Percentiles rank a stretch among this genome's conserved stretches.
Evolutionary conservation across 2,797 vertebrate genomes (phyloP).

Genomic region (Danio kyathit): DNA sequence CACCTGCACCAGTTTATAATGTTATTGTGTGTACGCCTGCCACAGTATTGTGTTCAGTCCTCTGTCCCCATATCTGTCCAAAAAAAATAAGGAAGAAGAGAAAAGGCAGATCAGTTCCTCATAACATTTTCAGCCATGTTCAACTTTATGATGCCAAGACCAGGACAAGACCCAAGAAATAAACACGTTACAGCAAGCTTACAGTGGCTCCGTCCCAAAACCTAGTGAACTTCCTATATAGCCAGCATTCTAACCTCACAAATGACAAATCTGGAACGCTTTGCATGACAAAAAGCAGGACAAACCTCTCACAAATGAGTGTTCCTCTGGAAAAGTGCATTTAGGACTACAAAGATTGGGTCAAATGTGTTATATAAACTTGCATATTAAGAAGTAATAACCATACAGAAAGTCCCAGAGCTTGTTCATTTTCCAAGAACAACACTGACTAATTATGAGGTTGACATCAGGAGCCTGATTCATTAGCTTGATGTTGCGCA

Average conservation of each 20-base stretch:
- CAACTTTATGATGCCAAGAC: constrained; percentile 33
- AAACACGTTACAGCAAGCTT: constrained; percentile 39
- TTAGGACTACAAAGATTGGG: no score
- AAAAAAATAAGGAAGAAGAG: neutral
- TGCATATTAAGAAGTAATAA: no score
- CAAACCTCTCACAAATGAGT: neutral
- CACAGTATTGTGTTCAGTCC: constrained; percentile 5
- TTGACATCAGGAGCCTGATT: constrained; percentile 4
- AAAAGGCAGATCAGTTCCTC: constrained; percentile 8
- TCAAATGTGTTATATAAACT: no score
- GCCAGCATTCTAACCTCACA: neutral
- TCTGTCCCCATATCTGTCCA: neutral
- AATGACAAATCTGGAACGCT: constrained; percentile 5
- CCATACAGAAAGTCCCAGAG: neutral
- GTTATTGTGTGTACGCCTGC: neutral
- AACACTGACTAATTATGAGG: constrained; percentile 6
- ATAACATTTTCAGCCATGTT: constrained; percentile 30
- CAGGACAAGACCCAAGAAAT: constrained; percentile 40
- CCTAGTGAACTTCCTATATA: neutral
- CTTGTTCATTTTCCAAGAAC: neutral
- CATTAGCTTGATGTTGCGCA: constrained; percentile 8
- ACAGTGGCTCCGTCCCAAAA: constrained; percentile 12
- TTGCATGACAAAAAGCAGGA: neutral
- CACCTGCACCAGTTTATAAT: neutral
- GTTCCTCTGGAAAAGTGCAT: no score